Base-by-base conservation (phyloP, 2,888 invertebrate species). In the Melinaea menophilus region DNA sequence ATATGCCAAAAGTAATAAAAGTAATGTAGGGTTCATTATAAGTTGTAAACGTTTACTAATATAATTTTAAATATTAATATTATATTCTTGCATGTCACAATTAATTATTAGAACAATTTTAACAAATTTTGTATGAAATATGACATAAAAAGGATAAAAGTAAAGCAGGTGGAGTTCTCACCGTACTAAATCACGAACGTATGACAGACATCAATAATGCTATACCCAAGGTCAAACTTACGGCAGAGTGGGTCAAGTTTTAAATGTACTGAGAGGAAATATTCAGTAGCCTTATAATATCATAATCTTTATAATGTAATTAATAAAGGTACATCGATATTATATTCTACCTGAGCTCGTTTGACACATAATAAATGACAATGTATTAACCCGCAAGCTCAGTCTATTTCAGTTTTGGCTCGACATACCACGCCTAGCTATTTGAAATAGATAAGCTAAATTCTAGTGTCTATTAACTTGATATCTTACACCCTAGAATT, bases 331-430 rank as follows among this genome's bases (percentile, higher is more conserved):
- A 48, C 47, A 47, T 13, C 48, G 22, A 7, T 51, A 51, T 7
- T 11, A 31, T 51, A 11, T 9, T 33, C 62, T 62, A 62, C 67
- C 67, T 67, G 67, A 61, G 54, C 37, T 60, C 45, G 41, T 54
- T 55, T 22, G 56, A 60, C 65, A 56, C 61, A 56, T 67, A 66
- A 65, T 61, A 66, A 54, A 63, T 63, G 65, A 69, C 68, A 66
- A 72, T 72, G 31, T 70, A 73, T 74, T 74, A 81, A 81, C 79
- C 79, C 80, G 75, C 81, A 80, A 80, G 85, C 83, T 80, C 79
- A 69, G 69, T 80, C 87, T 88, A 88, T 88, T 88, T 88, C 77
- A 71, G 85, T 82, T 75, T 85, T 88, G 86, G 88, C 85, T 77
- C 75, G 73, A 74, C 76, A 64, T 71, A 64, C 48, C 41, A 48